These are phyloP conservation scores for Drosophila nasuta DNA, from an alignment of 1,140 invertebrate genomes.

Conservation along the genomic window DNA sequence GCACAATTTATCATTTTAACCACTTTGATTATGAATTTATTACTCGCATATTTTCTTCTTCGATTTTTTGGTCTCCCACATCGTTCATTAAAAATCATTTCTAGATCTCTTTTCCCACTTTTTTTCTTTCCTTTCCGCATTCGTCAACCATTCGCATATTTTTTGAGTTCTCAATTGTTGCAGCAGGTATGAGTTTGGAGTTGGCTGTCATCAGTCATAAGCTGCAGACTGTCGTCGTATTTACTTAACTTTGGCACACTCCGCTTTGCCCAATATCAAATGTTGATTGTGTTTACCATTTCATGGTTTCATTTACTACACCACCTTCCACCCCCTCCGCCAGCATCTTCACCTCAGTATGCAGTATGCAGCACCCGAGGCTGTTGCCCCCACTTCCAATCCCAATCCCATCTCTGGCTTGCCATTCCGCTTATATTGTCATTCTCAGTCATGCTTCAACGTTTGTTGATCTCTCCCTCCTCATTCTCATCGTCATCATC, in stretches of 20 bases:
- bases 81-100: slow-evolving; percentile 30
- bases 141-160: slow-evolving; percentile 23
- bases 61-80: not conserved
- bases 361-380: slow-evolving; percentile 9
- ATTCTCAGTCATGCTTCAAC: slow-evolving; percentile 60
- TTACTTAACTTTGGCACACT: slow-evolving; percentile 59
- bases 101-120: not conserved
- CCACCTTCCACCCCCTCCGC: not conserved
- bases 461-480: slow-evolving; percentile 41
- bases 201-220: slow-evolving; percentile 50
- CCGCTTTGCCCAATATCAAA: slow-evolving; percentile 58
- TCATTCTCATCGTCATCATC: not conserved
- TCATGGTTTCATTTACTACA: slow-evolving; percentile 65
- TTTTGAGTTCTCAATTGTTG: slow-evolving; percentile 27
- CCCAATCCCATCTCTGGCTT: not conserved
- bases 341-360: not conserved
- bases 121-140: not conserved
- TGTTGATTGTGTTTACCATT: slow-evolving; percentile 69
- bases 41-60: not conserved
- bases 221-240: slow-evolving; percentile 45
- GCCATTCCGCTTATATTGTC: slow-evolving; percentile 51
- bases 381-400: not conserved
- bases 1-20: not conserved
- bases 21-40: not conserved
- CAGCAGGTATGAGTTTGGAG: slow-evolving; percentile 8